Evolutionary conservation across 2,797 vertebrate species (phyloP), one percentile per base, ranked within the genome.

Genomic region (Alcedo quadribrachys): DNA sequence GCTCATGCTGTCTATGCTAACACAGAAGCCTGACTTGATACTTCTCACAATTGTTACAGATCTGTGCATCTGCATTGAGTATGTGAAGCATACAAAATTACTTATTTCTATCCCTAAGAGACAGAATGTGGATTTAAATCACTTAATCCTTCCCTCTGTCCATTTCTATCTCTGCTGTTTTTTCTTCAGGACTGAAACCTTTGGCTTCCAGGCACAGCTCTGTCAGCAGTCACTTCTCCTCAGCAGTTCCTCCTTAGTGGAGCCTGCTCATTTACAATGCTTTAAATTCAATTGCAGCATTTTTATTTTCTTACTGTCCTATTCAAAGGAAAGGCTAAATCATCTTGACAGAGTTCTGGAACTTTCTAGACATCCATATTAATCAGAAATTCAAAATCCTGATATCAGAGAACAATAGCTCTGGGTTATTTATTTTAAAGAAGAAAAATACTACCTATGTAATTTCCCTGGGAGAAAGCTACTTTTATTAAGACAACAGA

Each of bases 281-380:
- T 94, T 94, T 93, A 92, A 92, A 96, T 95, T 94, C 85, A 62
- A 93, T 80, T 83, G 78, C 33, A 53, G 69, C 48, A 92, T 81
- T 90, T 93, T 80, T 94, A 71, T 93, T 93, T 94, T 84, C 71
- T 80, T 92, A 81, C 69, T 92, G 46, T 88, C 75, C 83, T 43
- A 73, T 74, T 92, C 85, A 94, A 85, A 86, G 54, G 22, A 92
- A 88, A 93, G 61, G 42, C 83, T 93, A 95, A 96, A 95, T 87
- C 69, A 80, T 92, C 65, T 84, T 92, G 92, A 95, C 87, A 95
- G 91, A 93, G 79, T 96, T 80, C 87, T 94, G 85, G 92, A 96
- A 95, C 83, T 92, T 94, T 95, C 84, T 85, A 92, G 84, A 50
- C 89, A 94, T 93, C 32, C 63, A 81, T 87, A 95, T 89, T 89